These are phyloP conservation scores for Microctonus aethiopoides DNA, from an alignment of 2,888 invertebrate species.

Conservation along the genomic window DNA sequence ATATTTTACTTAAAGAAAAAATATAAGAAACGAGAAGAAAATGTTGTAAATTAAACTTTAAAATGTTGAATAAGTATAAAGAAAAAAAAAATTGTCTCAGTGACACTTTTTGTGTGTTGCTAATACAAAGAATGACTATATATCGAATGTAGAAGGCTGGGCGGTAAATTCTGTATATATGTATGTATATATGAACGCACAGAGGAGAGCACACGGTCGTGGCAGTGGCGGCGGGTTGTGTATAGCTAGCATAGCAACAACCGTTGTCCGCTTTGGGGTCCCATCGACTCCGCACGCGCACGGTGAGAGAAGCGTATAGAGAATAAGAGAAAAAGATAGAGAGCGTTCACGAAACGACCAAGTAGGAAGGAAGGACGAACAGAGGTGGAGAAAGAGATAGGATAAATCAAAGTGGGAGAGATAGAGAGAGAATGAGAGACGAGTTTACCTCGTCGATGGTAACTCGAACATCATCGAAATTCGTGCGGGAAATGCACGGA, in stretches of 20 bases:
- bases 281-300: conserved; percentile 46
- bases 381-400: conserved; percentile 22
- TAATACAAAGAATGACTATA: not conserved
- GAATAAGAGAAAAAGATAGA: conserved; percentile 10
- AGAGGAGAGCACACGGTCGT: conserved; percentile 2
- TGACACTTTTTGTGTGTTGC: not conserved
- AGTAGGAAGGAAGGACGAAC: conserved; percentile 27
- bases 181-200: conserved; percentile 17
- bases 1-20: too few relatives aligned
- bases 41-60: not conserved
- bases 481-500: conserved; percentile 22
- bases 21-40: not conserved
- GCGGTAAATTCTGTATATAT: conserved; percentile 16
- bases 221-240: conserved; percentile 33
- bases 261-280: conserved; percentile 47
- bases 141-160: not conserved
- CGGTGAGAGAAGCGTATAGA: conserved; percentile 31
- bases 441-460: conserved; percentile 40
- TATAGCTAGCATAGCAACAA: conserved; percentile 50
- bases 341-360: conserved; percentile 26
- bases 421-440: conserved; percentile 32
- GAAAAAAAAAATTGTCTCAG: not conserved
- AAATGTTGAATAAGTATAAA: not conserved
- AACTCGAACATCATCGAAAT: conserved; percentile 33
- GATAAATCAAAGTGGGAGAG: conserved; percentile 11